Evolutionary conservation across 2,888 invertebrate species (phyloP).

Genomic region (Tortricodes alternella): DNA sequence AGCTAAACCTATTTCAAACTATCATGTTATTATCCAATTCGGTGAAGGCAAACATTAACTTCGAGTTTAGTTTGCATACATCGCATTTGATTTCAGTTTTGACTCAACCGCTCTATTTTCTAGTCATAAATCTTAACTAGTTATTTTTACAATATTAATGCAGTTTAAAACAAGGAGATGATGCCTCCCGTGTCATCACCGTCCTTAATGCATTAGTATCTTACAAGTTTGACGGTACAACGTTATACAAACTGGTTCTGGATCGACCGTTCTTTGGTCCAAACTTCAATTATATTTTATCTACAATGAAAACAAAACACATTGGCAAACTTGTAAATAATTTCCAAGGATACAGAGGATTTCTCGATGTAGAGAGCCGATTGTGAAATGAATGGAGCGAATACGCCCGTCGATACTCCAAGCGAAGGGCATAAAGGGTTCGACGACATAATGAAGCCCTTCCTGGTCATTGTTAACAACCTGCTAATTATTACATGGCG

Average conservation of each 20-base stretch:
- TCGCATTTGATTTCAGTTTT: slow-evolving; percentile 5
- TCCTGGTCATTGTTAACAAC: slow-evolving; percentile 53
- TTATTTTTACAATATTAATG: not conserved
- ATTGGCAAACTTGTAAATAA: slow-evolving; percentile 36
- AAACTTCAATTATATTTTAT: too few relatives aligned
- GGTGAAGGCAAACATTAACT: slow-evolving; percentile 10
- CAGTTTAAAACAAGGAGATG: slow-evolving; percentile 10
- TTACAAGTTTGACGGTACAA: not conserved
- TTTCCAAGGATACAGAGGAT: slow-evolving; percentile 43
- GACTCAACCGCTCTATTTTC: slow-evolving; percentile 5
- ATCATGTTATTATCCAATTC: slow-evolving; percentile 5
- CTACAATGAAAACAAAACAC: not conserved
- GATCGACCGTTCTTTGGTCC: too few relatives aligned
- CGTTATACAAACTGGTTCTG: not conserved
- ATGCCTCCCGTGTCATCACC: slow-evolving; percentile 9
- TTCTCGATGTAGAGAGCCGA: slow-evolving; percentile 47
- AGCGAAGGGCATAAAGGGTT: slow-evolving; percentile 52
- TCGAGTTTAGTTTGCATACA: slow-evolving; percentile 5
- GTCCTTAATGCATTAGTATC: slow-evolving; percentile 16
- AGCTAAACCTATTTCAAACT: slow-evolving; percentile 10
- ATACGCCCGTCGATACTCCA: slow-evolving; percentile 46
- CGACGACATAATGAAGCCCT: slow-evolving; percentile 61
- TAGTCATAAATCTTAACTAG: not conserved
- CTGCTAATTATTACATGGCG: slow-evolving; percentile 51
- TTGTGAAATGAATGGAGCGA: slow-evolving; percentile 60